Conservation (phyloP, 1,140 invertebrate species). For the Elymnias hypermnestra region DNA sequence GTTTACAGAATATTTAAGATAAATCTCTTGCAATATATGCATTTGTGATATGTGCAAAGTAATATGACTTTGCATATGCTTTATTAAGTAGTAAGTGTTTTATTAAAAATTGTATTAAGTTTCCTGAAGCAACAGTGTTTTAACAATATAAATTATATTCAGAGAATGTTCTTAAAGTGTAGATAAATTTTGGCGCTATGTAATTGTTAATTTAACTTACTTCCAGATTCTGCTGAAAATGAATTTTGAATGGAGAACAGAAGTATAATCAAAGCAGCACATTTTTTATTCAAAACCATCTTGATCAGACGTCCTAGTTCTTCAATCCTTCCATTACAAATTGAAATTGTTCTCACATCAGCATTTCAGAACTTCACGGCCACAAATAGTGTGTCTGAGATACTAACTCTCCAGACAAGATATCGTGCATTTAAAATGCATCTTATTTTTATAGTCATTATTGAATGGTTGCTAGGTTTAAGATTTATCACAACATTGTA, state of each 20-base stretch:
- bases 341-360: constrained; percentile 21
- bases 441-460: constrained; percentile 19
- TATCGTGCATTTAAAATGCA: constrained; percentile 2
- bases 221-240: constrained; percentile 33
- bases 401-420: neutral
- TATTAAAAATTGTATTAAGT: too few relatives aligned
- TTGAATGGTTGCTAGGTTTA: constrained; percentile 55
- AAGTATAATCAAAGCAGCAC: constrained; percentile 32
- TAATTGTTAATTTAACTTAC: too few relatives aligned
- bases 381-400: constrained; percentile 6
- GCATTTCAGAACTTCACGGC: constrained; percentile 20
- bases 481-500: constrained; percentile 54
- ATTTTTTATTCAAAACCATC: constrained; percentile 44
- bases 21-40: too few relatives aligned
- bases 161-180: too few relatives aligned
- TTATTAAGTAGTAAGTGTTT: too few relatives aligned
- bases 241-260: constrained; percentile 31
- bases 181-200: too few relatives aligned
- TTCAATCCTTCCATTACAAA: constrained; percentile 67
- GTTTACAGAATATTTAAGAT: too few relatives aligned
- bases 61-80: too few relatives aligned
- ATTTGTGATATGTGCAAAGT: too few relatives aligned
- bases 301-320: constrained; percentile 57
- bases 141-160: too few relatives aligned
- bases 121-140: too few relatives aligned